Evolutionary conservation across 2,888 invertebrate species (phyloP).

Genomic region (Lysandra bellargus): DNA sequence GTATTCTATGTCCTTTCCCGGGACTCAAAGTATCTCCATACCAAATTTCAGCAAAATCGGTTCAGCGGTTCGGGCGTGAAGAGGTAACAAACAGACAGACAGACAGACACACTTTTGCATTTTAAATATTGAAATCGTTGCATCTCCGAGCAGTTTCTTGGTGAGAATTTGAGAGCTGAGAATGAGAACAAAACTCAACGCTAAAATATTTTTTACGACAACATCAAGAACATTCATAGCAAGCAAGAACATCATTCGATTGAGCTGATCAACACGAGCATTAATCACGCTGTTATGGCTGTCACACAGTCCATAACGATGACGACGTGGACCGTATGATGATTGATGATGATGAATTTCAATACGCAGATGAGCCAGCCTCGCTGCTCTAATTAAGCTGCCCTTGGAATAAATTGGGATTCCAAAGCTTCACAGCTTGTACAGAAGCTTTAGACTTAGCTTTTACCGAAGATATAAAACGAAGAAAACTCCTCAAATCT

Average conservation of each 20-base stretch:
- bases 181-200: too few relatives aligned
- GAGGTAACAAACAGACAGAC: too few relatives aligned
- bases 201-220: neutral
- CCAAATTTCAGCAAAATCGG: too few relatives aligned
- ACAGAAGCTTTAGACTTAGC: neutral
- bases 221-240: neutral
- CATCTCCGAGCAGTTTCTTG: too few relatives aligned
- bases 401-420: conserved; percentile 9
- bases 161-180: too few relatives aligned
- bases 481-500: neutral
- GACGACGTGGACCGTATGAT: neutral
- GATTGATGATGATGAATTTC: neutral
- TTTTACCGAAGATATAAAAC: neutral
- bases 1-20: too few relatives aligned
- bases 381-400: conserved; percentile 1
- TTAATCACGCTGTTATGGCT: neutral
- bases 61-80: too few relatives aligned
- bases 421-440: neutral
- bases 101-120: too few relatives aligned
- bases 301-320: neutral
- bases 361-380: neutral
- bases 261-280: neutral
- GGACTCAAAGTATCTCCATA: too few relatives aligned
- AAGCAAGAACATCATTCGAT: too few relatives aligned
- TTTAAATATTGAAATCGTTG: too few relatives aligned